Base-by-base conservation (phyloP, 2,797 vertebrate genomes). In the Argya squamiceps region DNA sequence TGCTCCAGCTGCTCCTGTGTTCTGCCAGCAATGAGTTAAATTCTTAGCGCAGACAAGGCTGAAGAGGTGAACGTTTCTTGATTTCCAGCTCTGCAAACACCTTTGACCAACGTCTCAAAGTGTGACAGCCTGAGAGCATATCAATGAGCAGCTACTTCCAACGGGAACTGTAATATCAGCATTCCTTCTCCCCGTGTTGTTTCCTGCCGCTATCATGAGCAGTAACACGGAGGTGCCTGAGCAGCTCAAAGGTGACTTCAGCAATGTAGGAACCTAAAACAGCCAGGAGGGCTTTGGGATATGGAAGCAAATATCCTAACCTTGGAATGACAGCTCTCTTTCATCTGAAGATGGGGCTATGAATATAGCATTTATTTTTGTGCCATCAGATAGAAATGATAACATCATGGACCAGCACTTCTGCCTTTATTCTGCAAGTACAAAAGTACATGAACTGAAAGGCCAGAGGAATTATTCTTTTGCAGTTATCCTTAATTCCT, bases 311-410 rank as follows among this genome's bases (percentile, higher is more conserved):
- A 55, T 47, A 85, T 22, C 77, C 90, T 67, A 89, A 43, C 80
- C 70, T 95, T 90, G 75, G 91, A 88, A 94, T 58, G 74, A 84
- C 43, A 93, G 47, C 27, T 93, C 26, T 83, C n/a, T 89, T 89
- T 95, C 47, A 14, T 68, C 36, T 53, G 79, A 70, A 69, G 34
- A 73, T 67, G 65, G 60, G 37, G 26, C 86, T 95, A 56, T 63
- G 90, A 96, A 88, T 73, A 84, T 21, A 96, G 20, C 17, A 34
- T 95, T 94, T 83, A n/a, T 67, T 90, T 96, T 92, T 89, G 52
- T 79, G 47, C 18, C 39, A 12, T 50, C 78, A 63, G 94, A 89
- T 85, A 90, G 93, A 91, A 96, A 92, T 13, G 71, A 65, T 68
- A 84, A 79, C 37, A 78, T 79, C 75, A 87, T 55, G 60, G 58